Conservation (phyloP, 1,140 invertebrate genomes). For the Danaus plexippus region DNA sequence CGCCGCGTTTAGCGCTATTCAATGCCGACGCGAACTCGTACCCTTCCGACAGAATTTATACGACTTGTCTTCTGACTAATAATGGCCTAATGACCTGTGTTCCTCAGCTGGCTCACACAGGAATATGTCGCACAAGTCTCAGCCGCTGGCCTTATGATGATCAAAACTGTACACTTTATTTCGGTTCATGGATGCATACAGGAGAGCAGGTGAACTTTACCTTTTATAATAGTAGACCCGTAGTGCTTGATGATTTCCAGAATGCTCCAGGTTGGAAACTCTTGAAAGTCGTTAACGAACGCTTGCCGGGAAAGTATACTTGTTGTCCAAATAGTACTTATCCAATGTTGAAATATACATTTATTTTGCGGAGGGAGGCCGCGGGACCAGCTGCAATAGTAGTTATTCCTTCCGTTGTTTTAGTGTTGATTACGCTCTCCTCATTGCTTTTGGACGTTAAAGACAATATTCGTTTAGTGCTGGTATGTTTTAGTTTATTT, state of each 20-base stretch:
- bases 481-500: conserved; percentile 60
- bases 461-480: conserved; percentile 43
- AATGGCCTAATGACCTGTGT: conserved; percentile 66
- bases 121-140: conserved; percentile 64
- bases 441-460: conserved; percentile 50
- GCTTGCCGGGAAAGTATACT: conserved; percentile 41
- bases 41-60: conserved; percentile 44
- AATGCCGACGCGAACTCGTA: conserved; percentile 49
- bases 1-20: conserved; percentile 50
- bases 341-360: conserved; percentile 59
- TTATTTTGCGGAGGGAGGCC: conserved; percentile 49
- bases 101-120: conserved; percentile 60
- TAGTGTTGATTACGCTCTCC: conserved; percentile 46
- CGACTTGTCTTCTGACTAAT: conserved; percentile 53
- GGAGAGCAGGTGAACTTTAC: conserved; percentile 74
- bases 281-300: conserved; percentile 34
- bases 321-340: conserved; percentile 54
- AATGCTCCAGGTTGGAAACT: conserved; percentile 56
- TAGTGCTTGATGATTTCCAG: conserved; percentile 46
- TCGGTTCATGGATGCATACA: conserved; percentile 74
- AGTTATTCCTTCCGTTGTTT: conserved; percentile 45
- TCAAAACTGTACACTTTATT: conserved; percentile 68
- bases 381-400: conserved; percentile 54
- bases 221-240: conserved; percentile 41
- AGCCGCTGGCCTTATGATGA: conserved; percentile 71